phyloP scores from a whole-genome alignment of 2,888 invertebrate genomes.

The Erebia palarica region DNA sequence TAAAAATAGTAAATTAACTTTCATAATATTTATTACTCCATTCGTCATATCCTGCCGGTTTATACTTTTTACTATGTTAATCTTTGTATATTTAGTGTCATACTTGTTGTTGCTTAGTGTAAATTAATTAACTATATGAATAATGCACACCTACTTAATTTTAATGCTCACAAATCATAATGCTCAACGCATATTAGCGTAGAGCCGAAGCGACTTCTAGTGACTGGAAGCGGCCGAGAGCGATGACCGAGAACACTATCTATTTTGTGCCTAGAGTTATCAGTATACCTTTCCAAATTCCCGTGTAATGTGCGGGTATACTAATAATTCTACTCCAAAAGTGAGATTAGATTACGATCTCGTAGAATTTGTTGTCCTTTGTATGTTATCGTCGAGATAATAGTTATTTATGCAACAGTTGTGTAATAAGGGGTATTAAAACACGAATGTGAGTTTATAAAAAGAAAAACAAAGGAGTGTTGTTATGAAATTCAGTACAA shows the following conservation, averaged over 20 bases:
- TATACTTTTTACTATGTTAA: slow-evolving; percentile 11
- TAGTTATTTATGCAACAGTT: too few species aligned
- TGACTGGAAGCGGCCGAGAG: background rate
- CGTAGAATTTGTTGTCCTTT: too few species aligned
- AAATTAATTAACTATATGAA: background rate
- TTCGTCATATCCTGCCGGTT: slow-evolving; percentile 13
- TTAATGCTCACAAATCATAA: background rate
- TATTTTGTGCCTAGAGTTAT: too few species aligned
- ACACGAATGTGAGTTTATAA: too few species aligned
- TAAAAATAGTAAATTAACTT: background rate
- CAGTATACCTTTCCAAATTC: too few species aligned
- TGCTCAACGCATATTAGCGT: background rate
- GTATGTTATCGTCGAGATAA: too few species aligned
- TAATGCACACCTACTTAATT: background rate
- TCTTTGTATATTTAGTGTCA: slow-evolving; percentile 11
- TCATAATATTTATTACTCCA: background rate
- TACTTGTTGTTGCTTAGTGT: slow-evolving; percentile 8
- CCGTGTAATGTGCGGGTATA: too few species aligned
- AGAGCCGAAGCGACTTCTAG: background rate
- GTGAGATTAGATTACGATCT: too few species aligned
- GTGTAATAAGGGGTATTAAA: too few species aligned
- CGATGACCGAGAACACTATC: background rate
- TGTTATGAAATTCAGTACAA: too few species aligned
- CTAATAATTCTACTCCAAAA: too few species aligned
- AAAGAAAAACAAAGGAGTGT: too few species aligned